Conservation (phyloP, 2,888 invertebrate genomes). For the Dryobotodes eremita region DNA sequence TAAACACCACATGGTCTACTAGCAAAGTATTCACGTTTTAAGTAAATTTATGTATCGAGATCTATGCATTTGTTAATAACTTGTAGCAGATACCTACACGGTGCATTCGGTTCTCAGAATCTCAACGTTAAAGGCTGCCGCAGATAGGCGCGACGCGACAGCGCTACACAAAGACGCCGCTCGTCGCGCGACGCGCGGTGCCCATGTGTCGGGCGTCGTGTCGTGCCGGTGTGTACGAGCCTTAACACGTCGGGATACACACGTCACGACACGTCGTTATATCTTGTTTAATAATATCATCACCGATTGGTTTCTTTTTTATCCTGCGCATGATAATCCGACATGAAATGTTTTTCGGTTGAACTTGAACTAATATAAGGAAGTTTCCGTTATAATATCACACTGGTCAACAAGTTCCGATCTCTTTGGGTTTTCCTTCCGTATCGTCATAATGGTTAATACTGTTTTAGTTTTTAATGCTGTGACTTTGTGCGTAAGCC, state of each 20-base stretch:
- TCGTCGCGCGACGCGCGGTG: too few relatives aligned
- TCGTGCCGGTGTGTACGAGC: too few relatives aligned
- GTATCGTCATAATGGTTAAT: neutral
- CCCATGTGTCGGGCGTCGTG: too few relatives aligned
- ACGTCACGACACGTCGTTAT: too few relatives aligned
- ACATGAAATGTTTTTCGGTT: neutral
- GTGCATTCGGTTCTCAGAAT: conserved; percentile 15
- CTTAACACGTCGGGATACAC: too few relatives aligned
- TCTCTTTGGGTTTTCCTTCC: conserved; percentile 24
- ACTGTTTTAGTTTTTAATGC: neutral
- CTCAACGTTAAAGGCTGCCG: too few relatives aligned
- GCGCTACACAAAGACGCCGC: too few relatives aligned
- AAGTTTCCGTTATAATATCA: conserved; percentile 2
- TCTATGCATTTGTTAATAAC: too few relatives aligned
- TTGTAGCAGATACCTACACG: neutral
- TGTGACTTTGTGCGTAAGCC: neutral
- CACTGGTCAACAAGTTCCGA: conserved; percentile 7
- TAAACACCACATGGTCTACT: neutral
- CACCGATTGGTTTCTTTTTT: neutral
- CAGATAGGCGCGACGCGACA: too few relatives aligned
- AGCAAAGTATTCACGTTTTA: neutral
- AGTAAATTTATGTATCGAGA: neutral
- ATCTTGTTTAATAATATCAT: neutral
- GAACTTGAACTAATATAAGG: conserved; percentile 4
- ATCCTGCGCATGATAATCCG: neutral